A percentile compares a stretch with the other conserved stretches of the same genome.
These are phyloP conservation scores for Merluccius polli DNA, from an alignment of 2,797 vertebrate genomes.

Conservation along the genomic window DNA sequence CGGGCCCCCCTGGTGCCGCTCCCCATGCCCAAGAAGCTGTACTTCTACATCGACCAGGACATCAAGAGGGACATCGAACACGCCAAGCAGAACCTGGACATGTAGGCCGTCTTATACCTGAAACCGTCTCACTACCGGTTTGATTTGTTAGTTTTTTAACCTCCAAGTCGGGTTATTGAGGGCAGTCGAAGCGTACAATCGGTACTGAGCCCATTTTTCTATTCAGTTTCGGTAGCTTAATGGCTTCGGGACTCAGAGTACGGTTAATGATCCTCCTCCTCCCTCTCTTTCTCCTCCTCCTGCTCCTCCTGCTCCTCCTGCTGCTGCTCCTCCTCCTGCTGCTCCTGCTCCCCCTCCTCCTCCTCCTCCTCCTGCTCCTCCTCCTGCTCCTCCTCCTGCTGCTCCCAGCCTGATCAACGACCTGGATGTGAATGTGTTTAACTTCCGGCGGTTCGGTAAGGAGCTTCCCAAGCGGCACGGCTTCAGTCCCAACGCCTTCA, in stretches of 20 bases:
- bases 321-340: too few relatives aligned
- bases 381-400: neutral
- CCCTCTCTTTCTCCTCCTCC: too few relatives aligned
- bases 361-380: neutral
- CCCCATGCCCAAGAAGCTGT: constrained; percentile 81
- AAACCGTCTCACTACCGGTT: neutral
- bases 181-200: neutral
- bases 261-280: too few relatives aligned
- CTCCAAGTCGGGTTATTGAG: neutral
- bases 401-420: constrained; percentile 76
- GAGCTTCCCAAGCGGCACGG: constrained; percentile 72
- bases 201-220: too few relatives aligned
- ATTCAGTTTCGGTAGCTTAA: too few relatives aligned
- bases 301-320: too few relatives aligned
- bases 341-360: too few relatives aligned
- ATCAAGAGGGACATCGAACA: constrained; percentile 81
- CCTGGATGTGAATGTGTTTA: constrained; percentile 81
- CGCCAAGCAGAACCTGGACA: constrained; percentile 82
- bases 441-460: constrained; percentile 78
- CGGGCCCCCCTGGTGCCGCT: constrained; percentile 74
- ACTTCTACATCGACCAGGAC: constrained; percentile 78
- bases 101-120: constrained; percentile 47
- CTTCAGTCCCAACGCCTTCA: constrained; percentile 78
- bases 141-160: too few relatives aligned
- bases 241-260: too few relatives aligned